These are phyloP conservation scores for Drosophila anceps DNA, from an alignment of 2,888 invertebrate genomes.

Conservation along the genomic window DNA sequence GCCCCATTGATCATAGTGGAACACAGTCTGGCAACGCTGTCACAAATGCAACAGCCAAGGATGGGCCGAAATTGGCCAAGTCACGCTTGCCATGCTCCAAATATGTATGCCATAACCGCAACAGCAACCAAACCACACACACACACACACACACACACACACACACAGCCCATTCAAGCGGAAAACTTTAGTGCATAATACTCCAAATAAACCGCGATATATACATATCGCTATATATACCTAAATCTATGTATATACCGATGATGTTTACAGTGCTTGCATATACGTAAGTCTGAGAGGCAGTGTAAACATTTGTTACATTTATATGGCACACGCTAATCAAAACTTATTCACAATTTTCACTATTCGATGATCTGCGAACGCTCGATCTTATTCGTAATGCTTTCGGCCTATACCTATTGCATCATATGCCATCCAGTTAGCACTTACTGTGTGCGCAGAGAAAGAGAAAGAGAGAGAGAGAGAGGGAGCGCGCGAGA, in stretches of 20 bases:
- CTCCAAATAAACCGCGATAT: slow-evolving; percentile 25
- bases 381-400: slow-evolving; percentile 24
- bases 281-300: not conserved
- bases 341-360: slow-evolving; percentile 36
- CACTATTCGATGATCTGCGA: slow-evolving; percentile 28
- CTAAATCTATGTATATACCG: no score
- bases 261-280: slow-evolving; percentile 2
- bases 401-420: slow-evolving; percentile 10
- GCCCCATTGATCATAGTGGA: slow-evolving; percentile 16
- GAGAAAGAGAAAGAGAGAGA: not conserved
- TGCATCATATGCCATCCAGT: slow-evolving; percentile 33
- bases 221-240: slow-evolving; percentile 18
- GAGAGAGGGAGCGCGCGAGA: not conserved
- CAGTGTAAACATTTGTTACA: slow-evolving; percentile 56
- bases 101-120: slow-evolving; percentile 54
- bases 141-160: no score
- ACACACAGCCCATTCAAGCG: slow-evolving; percentile 47
- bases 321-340: slow-evolving; percentile 62
- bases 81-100: slow-evolving; percentile 65
- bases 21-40: slow-evolving; percentile 40
- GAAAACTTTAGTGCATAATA: slow-evolving; percentile 67
- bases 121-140: not conserved
- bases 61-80: slow-evolving; percentile 56
- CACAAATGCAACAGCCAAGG: slow-evolving; percentile 40
- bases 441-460: slow-evolving; percentile 33